Evolutionary conservation across 2,797 vertebrate genomes (phyloP).

Genomic region (Agapornis canus): DNA sequence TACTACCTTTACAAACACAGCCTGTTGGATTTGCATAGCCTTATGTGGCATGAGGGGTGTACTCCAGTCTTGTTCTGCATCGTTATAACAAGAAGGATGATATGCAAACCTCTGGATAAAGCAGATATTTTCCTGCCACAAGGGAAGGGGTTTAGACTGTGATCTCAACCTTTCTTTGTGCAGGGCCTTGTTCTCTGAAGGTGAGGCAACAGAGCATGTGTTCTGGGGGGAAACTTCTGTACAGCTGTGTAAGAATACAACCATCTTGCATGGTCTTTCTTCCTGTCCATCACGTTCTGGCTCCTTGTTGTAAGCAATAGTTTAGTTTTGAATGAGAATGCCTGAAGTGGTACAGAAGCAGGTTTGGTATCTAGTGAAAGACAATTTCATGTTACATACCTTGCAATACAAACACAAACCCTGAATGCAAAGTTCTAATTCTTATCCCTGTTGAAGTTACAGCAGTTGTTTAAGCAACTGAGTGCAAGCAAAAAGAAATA

Average conservation of each 20-base stretch:
- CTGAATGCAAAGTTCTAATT: neutral
- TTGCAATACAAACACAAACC: constrained; percentile 35
- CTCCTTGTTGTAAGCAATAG: neutral
- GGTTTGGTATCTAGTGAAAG: neutral
- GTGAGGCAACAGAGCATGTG: neutral
- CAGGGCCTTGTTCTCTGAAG: neutral
- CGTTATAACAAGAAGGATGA: neutral
- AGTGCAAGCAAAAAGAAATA: constrained; percentile 19
- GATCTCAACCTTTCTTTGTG: neutral
- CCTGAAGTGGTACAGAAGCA: neutral
- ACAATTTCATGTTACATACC: neutral
- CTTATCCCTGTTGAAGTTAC: neutral
- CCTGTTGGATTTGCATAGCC: neutral
- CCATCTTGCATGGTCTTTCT: neutral
- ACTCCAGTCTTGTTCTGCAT: neutral
- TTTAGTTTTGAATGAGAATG: neutral
- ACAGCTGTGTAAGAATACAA: neutral
- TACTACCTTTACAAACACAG: neutral
- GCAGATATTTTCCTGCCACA: neutral
- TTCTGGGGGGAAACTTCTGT: neutral
- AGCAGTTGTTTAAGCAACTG: neutral
- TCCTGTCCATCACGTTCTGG: neutral
- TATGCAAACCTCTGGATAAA: neutral
- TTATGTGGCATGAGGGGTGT: neutral
- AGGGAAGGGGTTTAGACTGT: neutral